Conservation (phyloP, 2,888 invertebrate genomes). For the Synanthedon andrenaeformis region DNA sequence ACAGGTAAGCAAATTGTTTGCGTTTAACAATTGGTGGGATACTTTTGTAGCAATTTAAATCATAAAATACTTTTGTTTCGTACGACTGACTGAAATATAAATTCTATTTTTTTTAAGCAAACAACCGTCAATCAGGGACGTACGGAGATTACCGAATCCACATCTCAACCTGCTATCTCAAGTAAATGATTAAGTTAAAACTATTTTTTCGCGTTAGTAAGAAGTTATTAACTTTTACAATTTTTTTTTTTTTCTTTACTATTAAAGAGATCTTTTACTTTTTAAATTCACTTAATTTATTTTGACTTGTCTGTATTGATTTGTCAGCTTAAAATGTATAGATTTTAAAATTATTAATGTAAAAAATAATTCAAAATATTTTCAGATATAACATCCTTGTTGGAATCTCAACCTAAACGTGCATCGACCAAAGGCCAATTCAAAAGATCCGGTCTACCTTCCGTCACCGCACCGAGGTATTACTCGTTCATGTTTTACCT, state of each 20-base stretch:
- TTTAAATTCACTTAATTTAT: no score
- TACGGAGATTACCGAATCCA: conserved; percentile 55
- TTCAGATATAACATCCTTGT: conserved; percentile 46
- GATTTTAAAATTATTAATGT: no score
- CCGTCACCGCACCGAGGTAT: conserved; percentile 52
- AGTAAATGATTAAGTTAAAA: conserved; percentile 28
- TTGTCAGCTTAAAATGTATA: no score
- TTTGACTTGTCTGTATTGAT: no score
- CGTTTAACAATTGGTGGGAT: not conserved
- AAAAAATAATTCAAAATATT: not conserved
- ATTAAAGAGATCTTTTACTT: no score
- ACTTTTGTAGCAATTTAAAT: not conserved
- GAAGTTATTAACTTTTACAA: no score
- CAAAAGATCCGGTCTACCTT: conserved; percentile 49
- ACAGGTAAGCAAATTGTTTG: conserved; percentile 24
- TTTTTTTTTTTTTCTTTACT: no score
- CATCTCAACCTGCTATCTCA: conserved; percentile 58
- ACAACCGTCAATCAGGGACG: conserved; percentile 37
- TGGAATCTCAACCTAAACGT: conserved; percentile 52
- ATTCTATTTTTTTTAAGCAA: conserved; percentile 25
- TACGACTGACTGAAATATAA: not conserved
- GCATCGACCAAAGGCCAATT: conserved; percentile 52
- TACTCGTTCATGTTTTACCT: not conserved
- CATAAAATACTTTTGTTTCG: not conserved
- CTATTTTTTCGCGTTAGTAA: no score